A percentile compares a stretch with the other conserved stretches of the same genome.
phyloP scores from a whole-genome alignment of 2,113 vertebrate species.

The Opisthocomus hoazin region DNA sequence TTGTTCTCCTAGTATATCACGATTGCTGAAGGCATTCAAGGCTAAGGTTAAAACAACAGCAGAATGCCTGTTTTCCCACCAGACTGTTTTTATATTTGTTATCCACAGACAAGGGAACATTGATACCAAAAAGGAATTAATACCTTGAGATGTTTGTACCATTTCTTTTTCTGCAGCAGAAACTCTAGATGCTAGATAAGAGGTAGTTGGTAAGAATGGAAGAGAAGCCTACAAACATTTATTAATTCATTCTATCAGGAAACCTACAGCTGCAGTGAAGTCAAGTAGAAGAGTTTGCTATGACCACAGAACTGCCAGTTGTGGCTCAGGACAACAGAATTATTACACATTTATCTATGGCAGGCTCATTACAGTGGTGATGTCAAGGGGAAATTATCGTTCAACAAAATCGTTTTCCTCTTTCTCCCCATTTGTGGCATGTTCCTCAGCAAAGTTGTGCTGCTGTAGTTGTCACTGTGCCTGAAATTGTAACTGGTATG shows the following conservation, averaged over 20 bases:
- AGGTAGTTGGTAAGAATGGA: not conserved
- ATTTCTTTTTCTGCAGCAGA: not conserved
- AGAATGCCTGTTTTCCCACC: not conserved
- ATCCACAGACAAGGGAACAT: not conserved
- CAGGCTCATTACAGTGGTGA: not conserved
- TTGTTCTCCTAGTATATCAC: not conserved
- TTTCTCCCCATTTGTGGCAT: not conserved
- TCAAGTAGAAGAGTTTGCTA: not conserved
- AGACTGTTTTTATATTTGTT: not conserved
- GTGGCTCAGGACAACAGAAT: not conserved
- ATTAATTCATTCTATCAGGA: not conserved
- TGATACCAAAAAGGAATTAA: constrained; percentile 1
- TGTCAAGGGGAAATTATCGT: not conserved
- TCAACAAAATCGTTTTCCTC: not conserved
- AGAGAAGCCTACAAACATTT: not conserved
- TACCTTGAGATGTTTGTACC: not conserved
- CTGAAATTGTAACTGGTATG: not conserved
- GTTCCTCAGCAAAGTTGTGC: not conserved
- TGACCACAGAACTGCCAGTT: not conserved
- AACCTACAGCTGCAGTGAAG: not conserved
- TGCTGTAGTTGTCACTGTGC: not conserved
- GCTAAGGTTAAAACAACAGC: not conserved
- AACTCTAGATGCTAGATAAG: not conserved
- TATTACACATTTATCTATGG: not conserved
- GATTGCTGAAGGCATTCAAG: not conserved